Evolutionary conservation across 2,888 invertebrate species (phyloP).

Genomic region (Chaetoderma sp.): DNA sequence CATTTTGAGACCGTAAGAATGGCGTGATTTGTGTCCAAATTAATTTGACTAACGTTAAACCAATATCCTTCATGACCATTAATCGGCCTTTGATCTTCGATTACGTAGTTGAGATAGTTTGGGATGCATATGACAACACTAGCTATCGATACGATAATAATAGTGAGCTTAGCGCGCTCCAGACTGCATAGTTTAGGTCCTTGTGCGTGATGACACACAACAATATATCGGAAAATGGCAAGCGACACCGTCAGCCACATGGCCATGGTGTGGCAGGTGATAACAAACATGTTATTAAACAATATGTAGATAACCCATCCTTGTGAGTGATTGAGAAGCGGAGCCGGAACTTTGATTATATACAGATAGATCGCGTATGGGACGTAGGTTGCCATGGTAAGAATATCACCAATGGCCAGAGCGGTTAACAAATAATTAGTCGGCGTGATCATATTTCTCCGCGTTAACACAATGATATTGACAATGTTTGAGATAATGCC

Average conservation of each 20-base stretch:
- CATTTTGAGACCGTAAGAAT: slow-evolving; percentile 80
- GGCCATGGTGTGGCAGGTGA: slow-evolving; percentile 82
- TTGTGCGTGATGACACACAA: slow-evolving; percentile 67
- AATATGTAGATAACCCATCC: slow-evolving; percentile 65
- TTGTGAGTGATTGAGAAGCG: slow-evolving; percentile 43
- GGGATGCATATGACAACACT: slow-evolving; percentile 64
- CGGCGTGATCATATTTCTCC: slow-evolving; percentile 89
- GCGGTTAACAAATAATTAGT: slow-evolving; percentile 90
- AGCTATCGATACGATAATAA: slow-evolving; percentile 51
- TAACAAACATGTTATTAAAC: slow-evolving; percentile 63
- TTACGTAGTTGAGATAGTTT: slow-evolving; percentile 61
- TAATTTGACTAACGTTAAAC: slow-evolving; percentile 34
- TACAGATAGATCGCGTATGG: slow-evolving; percentile 70
- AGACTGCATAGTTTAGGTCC: slow-evolving; percentile 64
- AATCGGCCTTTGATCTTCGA: slow-evolving; percentile 27
- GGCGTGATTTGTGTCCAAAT: slow-evolving; percentile 44
- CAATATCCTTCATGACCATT: slow-evolving; percentile 39
- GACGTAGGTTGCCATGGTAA: slow-evolving; percentile 91
- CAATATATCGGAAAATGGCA: slow-evolving; percentile 89
- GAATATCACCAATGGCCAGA: slow-evolving; percentile 88
- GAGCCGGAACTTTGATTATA: slow-evolving; percentile 45
- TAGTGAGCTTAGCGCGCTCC: slow-evolving; percentile 59
- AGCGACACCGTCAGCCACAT: slow-evolving; percentile 93
- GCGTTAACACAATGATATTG: slow-evolving; percentile 87
- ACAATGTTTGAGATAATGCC: slow-evolving; percentile 91